Evolutionary conservation across 2,797 vertebrate species (phyloP).

Genomic region (Buphagus erythrorhynchus): DNA sequence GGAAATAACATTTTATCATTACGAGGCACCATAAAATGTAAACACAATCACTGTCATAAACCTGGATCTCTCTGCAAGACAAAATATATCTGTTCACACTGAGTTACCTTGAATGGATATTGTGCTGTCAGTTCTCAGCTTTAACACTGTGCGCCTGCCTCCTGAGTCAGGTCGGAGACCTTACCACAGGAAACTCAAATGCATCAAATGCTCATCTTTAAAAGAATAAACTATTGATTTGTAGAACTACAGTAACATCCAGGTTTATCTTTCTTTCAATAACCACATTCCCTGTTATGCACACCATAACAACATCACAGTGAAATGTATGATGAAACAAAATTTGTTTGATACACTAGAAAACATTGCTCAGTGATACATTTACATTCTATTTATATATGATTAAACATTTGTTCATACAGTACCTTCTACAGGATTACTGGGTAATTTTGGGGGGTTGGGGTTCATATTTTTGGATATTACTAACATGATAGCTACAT

Average conservation of each 20-base stretch:
- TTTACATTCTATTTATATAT: constrained; percentile 84
- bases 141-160: constrained; percentile 51
- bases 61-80: constrained; percentile 83
- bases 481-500: constrained; percentile 89
- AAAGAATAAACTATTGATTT: constrained; percentile 61
- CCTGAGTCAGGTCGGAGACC: constrained; percentile 19
- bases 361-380: constrained; percentile 77
- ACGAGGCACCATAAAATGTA: constrained; percentile 98
- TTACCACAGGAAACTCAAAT: constrained; percentile 30
- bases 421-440: constrained; percentile 84
- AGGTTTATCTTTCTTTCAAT: constrained; percentile 88
- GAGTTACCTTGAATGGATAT: constrained; percentile 74
- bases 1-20: constrained; percentile 87
- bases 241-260: constrained; percentile 76
- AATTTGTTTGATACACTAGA: constrained; percentile 77
- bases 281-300: constrained; percentile 85
- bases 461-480: constrained; percentile 77
- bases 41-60: constrained; percentile 92
- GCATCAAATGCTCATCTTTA: constrained; percentile 54
- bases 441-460: constrained; percentile 67
- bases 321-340: constrained; percentile 81
- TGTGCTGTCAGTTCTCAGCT: constrained; percentile 56
- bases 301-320: constrained; percentile 88
- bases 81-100: constrained; percentile 66
- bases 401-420: constrained; percentile 85